Evolutionary conservation across 2,113 vertebrate species (phyloP), one percentile per base, ranked within the genome.

Genomic region (Callaeas wilsoni): DNA sequence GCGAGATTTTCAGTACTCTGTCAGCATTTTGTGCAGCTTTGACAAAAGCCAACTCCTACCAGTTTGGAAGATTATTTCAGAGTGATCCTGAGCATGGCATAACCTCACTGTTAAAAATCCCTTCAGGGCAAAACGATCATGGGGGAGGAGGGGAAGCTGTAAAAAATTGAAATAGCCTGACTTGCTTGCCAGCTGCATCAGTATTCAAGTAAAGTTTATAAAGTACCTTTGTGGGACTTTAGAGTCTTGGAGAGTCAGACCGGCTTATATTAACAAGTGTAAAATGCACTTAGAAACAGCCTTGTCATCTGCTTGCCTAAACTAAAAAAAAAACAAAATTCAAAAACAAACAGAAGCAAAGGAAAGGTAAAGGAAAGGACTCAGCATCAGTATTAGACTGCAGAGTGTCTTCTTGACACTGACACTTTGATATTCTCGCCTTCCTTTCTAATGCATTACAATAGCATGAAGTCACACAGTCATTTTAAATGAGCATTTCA

Each of bases 191-290:
- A 94, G 89, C 89, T 86, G 75, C 88, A 93, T 88, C 82, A 74
- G 50, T 88, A 90, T 97, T 97, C 96, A 97, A 97, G 96, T 97
- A 96, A 92, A 89, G 78, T 96, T 94, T 95, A 93, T 96, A 94
- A 95, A 96, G 94, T 96, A 95, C 91, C 94, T 94, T 88, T 32
- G 59, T 68, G 59, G 86, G 60, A 96, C 71, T 90, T 94, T 2
- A 68, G 64, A 71, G 84, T 84, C 95, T 77, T 81, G 57, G 53
- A 94, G 84, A 80, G 91, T 79, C 93, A 89, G 92, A 91, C 53
- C 1, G 3, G 65, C 95, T 94, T 95, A 87, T 70, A 89, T 46
- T 79, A 93, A 91, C 62, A 93, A 75, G 53, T 89, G 67, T 85
- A 94, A 85, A 83, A 89, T 7, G 73, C 86, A 89, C 88, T 91